A percentile compares a stretch with the other conserved stretches of the same genome.
Evolutionary conservation across 1,140 invertebrate genomes (phyloP).

Genomic region (Oedothorax gibbosus): DNA sequence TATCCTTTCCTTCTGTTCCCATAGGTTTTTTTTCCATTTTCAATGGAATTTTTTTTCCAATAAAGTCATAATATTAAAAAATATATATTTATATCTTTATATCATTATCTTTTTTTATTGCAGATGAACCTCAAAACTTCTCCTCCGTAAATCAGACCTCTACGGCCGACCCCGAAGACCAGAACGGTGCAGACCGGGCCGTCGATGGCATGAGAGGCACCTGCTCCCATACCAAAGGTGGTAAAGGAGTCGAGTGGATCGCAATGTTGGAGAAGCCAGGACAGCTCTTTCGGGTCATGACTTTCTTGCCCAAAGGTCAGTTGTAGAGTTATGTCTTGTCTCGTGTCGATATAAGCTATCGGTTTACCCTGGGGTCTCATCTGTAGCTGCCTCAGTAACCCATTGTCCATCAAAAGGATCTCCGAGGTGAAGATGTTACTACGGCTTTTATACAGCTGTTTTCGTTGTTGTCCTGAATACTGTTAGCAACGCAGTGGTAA

Average conservation of each 20-base stretch:
- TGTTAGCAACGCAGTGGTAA: no score
- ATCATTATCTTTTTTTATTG: not conserved
- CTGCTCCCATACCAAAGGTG: not conserved
- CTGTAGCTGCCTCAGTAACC: no score
- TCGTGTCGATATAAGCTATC: no score
- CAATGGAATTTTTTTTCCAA: no score
- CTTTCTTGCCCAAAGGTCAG: constrained; percentile 41
- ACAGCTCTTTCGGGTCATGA: constrained; percentile 40
- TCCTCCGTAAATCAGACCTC: constrained; percentile 1
- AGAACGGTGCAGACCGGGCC: constrained; percentile 10
- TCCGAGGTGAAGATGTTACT: no score
- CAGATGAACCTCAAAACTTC: not conserved
- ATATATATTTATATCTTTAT: not conserved
- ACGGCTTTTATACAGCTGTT: no score
- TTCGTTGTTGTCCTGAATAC: no score
- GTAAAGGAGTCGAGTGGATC: not conserved
- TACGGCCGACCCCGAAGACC: not conserved
- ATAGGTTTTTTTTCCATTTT: no score
- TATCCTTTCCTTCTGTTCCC: no score
- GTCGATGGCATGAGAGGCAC: not conserved
- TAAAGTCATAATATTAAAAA: not conserved
- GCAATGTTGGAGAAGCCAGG: constrained; percentile 10
- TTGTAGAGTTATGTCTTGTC: not conserved
- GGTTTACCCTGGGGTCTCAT: no score
- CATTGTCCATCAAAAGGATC: no score